Evolutionary conservation across 1,140 invertebrate species (phyloP).

Genomic region (Cyclina sinensis): DNA sequence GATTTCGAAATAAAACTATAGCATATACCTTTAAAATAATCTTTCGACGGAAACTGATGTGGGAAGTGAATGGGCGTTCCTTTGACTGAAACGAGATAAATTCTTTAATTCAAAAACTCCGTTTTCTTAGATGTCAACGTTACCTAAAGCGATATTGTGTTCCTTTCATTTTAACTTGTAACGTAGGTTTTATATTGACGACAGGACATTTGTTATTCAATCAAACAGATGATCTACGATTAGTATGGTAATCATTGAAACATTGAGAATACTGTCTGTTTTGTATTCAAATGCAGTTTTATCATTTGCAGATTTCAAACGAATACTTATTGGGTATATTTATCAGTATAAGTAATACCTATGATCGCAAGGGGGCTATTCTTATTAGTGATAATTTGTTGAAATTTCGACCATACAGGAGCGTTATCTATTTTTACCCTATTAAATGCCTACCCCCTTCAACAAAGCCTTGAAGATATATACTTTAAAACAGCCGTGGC

Average conservation of each 20-base stretch:
- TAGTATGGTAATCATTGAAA: background rate
- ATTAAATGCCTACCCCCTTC: constrained; percentile 38
- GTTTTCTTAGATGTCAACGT: background rate
- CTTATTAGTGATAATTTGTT: constrained; percentile 25
- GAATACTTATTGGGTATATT: constrained; percentile 19
- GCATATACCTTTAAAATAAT: too few species aligned
- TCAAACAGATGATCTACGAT: constrained; percentile 16
- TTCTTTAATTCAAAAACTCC: background rate
- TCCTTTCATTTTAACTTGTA: background rate
- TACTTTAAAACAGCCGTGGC: background rate
- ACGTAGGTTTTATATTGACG: background rate
- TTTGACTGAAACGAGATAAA: background rate
- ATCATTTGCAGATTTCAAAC: constrained; percentile 33
- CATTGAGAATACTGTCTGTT: constrained; percentile 35
- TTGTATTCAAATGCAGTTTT: constrained; percentile 16
- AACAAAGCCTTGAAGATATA: constrained; percentile 14
- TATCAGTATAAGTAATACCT: background rate
- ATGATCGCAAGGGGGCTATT: background rate
- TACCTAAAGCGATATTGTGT: background rate
- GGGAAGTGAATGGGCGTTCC: background rate
- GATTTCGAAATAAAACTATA: too few species aligned
- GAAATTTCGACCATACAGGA: constrained; percentile 12
- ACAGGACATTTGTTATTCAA: constrained; percentile 43
- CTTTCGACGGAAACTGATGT: background rate
- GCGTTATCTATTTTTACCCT: constrained; percentile 18